Evolutionary conservation across 2,888 invertebrate genomes (phyloP), one percentile per base, ranked within the genome.

Genomic region (Chalcis sispes): DNA sequence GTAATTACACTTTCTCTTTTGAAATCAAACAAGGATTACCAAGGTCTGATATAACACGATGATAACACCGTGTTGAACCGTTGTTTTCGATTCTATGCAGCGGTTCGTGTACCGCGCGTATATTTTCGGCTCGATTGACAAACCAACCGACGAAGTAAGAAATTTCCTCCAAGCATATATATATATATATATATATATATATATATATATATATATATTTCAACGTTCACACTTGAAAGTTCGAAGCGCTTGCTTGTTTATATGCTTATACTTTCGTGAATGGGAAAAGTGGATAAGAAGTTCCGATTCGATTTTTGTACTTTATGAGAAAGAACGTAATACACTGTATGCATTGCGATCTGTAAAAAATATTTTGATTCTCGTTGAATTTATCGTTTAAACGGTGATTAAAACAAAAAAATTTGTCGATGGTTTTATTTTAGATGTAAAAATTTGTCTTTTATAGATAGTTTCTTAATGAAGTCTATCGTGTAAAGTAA

Each of bases 221-320:
- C 25, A n/a, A 61, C 36, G 59, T 59, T 70, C 50, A 61, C 61
- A 61, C 36, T 27, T 32, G 40, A 50, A 23, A 4, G 29, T 58
- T 5, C 48, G 58, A 58, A 15, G 46, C 27, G n/a, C 29, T 7
- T 59, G 25, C 13, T 20, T 23, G 23, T 7, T 1, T 32, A 18
- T 25, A 58, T 36, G 18, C 7, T 50, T 1, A 50, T n/a, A 27
- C 61, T 70, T 70, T 61, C 61, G 59, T 13, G 59, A 52, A 29
- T 25, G n/a, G 15, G 20, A 25, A 65, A 52, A 2, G 52, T n/a
- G n/a, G 0, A 46, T 50, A 70, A 70, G 70, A 70, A 70, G 59
- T 18, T 70, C 50, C 59, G 50, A n/a, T n/a, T n/a, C n/a, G n/a
- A n/a, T n/a, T n/a, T n/a, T n/a, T n/a, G n/a, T n/a, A n/a, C n/a